Evolutionary conservation across 2,888 invertebrate species (phyloP), one percentile per base, ranked within the genome.

Genomic region (Pandemis cinnamomeana): DNA sequence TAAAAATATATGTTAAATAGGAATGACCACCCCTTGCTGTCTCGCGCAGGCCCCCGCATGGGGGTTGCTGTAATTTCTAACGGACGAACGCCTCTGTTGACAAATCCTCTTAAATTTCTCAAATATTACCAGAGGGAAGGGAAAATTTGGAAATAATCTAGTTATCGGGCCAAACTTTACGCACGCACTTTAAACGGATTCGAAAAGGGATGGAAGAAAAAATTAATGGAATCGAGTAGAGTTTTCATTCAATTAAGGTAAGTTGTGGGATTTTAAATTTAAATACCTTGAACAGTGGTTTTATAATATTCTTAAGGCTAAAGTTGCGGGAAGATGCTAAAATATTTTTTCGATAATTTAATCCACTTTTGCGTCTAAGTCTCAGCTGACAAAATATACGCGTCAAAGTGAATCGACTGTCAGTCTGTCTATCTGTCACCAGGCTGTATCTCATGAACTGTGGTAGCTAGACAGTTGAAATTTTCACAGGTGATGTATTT

Each of bases 41-140:
- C 90, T 89, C 79, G 83, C 77, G 79, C 89, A 90, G 86, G 77
- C 15, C 77, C 46, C 75, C 51, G 78, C 86, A 87, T 87, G 86
- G 83, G 87, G 90, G 89, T 90, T 88, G 84, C 84, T 85, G 84
- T 86, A 85, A 89, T 88, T 87, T 85, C 83, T 81, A 80, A 81
- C 83, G 83, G 86, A 78, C 82, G 84, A 83, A 86, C 86, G 85
- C 84, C 81, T 85, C 80, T 76, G 78, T 83, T 86, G 85, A 87
- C 86, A 89, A 89, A 90, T 89, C 89, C 89, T 86, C 89, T 90
- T 89, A 87, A 87, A 90, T 87, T 86, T 86, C 87, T 84, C 84
- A 83, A 87, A 87, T 83, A 82, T 84, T 84, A 82, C 80, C 80
- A 81, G 77, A 81, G 82, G 83, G 81, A 79, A 80, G 76, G 81